Evolutionary conservation across 2,888 invertebrate species (phyloP).

Genomic region (Nipponacmea schrenckii): DNA sequence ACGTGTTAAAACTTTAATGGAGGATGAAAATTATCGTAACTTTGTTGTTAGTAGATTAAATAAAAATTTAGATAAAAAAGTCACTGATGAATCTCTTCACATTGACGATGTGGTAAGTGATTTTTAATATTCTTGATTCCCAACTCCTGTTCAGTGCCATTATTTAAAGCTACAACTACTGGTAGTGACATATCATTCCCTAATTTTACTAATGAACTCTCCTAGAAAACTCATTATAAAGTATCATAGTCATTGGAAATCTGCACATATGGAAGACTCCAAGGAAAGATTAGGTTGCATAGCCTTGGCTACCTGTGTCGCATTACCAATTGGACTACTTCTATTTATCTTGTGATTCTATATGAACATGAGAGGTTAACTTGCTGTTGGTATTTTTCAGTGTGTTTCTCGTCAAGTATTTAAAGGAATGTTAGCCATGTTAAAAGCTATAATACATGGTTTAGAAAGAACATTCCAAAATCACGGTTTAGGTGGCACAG

Average conservation of each 20-base stretch:
- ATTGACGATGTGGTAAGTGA: constrained; percentile 93
- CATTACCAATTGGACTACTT: background rate
- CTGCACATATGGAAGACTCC: too few species aligned
- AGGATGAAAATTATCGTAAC: constrained; percentile 97
- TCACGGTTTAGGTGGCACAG: constrained; percentile 94
- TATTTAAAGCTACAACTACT: background rate
- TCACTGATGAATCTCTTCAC: constrained; percentile 81
- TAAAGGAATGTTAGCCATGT: constrained; percentile 95
- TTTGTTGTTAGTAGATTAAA: constrained; percentile 95
- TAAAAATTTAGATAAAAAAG: constrained; percentile 89
- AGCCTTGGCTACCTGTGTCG: background rate
- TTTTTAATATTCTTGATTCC: background rate
- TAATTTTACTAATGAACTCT: background rate
- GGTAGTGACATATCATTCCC: background rate
- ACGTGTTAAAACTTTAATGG: constrained; percentile 93
- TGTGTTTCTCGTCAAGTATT: constrained; percentile 85
- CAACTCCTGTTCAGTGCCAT: background rate
- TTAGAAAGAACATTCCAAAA: constrained; percentile 91
- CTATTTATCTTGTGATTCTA: background rate
- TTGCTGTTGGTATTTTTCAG: constrained; percentile 37
- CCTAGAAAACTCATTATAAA: too few species aligned
- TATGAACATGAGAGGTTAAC: background rate
- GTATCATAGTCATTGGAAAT: too few species aligned
- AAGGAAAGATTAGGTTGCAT: background rate
- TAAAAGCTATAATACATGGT: constrained; percentile 89